phyloP scores from a whole-genome alignment of 1,140 invertebrate genomes.

The Formica exsecta region DNA sequence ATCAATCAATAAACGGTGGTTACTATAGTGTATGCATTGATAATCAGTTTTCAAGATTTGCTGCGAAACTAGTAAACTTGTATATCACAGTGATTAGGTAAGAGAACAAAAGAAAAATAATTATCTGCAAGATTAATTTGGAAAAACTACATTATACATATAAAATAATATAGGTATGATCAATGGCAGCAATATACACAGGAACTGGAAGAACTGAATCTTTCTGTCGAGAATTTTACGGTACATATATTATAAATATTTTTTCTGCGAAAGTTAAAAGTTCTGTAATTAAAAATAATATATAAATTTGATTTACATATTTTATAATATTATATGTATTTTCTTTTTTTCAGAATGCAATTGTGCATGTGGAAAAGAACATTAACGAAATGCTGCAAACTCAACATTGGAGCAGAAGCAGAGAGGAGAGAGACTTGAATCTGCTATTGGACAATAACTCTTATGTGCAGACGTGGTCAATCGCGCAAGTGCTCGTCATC shows the following conservation, averaged over 20 bases:
- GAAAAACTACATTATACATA: background rate
- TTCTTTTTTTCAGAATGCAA: conserved; percentile 89
- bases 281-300: background rate
- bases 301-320: conserved; percentile 13
- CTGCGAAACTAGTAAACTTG: conserved; percentile 96
- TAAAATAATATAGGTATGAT: conserved; percentile 89
- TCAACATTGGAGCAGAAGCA: conserved; percentile 92
- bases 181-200: conserved; percentile 97
- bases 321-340: background rate
- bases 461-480: conserved; percentile 95
- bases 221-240: conserved; percentile 96
- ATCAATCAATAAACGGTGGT: conserved; percentile 91
- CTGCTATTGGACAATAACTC: conserved; percentile 93
- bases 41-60: conserved; percentile 97
- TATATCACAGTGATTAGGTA: conserved; percentile 96
- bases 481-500: conserved; percentile 94
- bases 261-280: no score
- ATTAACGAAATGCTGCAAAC: conserved; percentile 95
- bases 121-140: conserved; percentile 10
- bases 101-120: conserved; percentile 1
- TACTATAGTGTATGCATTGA: conserved; percentile 98
- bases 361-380: conserved; percentile 92
- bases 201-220: conserved; percentile 94
- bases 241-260: conserved; percentile 85
- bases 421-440: conserved; percentile 93